phyloP scores from a whole-genome alignment of 2,113 vertebrate species.

The Lasiurus cinereus region DNA sequence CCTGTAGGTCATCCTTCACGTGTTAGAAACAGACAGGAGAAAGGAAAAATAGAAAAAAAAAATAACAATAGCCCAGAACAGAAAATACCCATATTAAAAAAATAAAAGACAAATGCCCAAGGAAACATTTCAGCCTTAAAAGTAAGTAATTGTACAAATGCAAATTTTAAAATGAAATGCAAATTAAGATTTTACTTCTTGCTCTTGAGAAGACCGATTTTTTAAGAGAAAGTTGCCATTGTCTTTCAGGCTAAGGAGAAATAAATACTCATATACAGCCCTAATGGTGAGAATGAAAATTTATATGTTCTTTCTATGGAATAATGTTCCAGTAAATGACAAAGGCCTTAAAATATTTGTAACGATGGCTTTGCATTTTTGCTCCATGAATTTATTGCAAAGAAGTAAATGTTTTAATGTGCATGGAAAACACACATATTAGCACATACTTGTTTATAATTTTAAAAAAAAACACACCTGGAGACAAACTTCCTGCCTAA shows the following conservation, averaged over 20 bases:
- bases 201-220: neutral
- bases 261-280: neutral
- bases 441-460: slow-evolving; percentile 27
- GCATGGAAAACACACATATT: neutral
- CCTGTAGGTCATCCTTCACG: neutral
- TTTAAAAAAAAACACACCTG: neutral
- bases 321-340: slow-evolving; percentile 3
- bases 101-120: neutral
- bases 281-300: slow-evolving; percentile 28
- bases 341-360: slow-evolving; percentile 46
- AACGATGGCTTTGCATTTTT: slow-evolving; percentile 20
- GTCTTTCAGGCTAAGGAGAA: slow-evolving; percentile 2
- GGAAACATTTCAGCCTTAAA: slow-evolving; percentile 12
- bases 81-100: neutral
- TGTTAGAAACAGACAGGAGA: slow-evolving; percentile 14
- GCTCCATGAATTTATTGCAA: slow-evolving; percentile 20
- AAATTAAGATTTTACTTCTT: slow-evolving; percentile 28
- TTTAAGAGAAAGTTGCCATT: slow-evolving; percentile 16
- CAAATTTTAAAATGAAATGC: slow-evolving; percentile 43
- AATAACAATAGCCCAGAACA: neutral
- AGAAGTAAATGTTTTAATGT: slow-evolving; percentile 41
- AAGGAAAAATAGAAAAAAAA: neutral
- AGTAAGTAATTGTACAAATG: neutral
- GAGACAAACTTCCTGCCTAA: neutral
- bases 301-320: neutral